Percentiles rank a stretch among this genome's conserved stretches.
Conservation (phyloP, 2,797 vertebrate genomes). For the Schizopygopsis pylzovi region DNA sequence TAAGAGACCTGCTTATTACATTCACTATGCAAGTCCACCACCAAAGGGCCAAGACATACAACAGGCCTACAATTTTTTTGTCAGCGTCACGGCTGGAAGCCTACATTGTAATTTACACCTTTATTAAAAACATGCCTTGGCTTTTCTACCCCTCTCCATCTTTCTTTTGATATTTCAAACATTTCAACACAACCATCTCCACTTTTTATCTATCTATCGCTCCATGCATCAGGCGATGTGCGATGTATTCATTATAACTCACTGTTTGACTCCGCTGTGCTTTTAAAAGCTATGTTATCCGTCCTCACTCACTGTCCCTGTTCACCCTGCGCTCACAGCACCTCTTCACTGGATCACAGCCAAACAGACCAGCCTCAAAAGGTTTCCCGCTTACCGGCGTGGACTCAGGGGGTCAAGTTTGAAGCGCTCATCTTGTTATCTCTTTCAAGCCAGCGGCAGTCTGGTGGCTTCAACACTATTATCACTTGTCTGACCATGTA, state of each 20-base stretch:
- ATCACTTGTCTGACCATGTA: constrained; percentile 45
- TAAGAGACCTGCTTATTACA: constrained; percentile 48
- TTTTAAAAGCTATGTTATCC: constrained; percentile 60
- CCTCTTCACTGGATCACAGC: constrained; percentile 62
- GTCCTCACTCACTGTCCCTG: constrained; percentile 51
- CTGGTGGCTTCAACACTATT: constrained; percentile 57
- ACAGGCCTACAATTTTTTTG: constrained; percentile 66
- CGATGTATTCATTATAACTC: constrained; percentile 8
- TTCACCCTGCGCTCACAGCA: constrained; percentile 64
- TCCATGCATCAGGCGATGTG: background rate
- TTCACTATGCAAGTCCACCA: constrained; percentile 41
- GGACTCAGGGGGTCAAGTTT: constrained; percentile 1
- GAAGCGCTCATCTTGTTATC: constrained; percentile 63
- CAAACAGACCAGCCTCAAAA: constrained; percentile 54
- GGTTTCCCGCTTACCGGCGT: background rate
- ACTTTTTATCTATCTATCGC: background rate
- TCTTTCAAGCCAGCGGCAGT: constrained; percentile 57
- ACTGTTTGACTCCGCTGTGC: constrained; percentile 5
- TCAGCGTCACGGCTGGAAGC: constrained; percentile 66
- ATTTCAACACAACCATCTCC: background rate
- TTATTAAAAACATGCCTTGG: constrained; percentile 40
- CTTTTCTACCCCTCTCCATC: background rate
- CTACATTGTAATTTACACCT: constrained; percentile 50
- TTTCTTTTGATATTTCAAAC: background rate
- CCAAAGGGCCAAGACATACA: constrained; percentile 52